Percentiles rank a stretch among this genome's conserved stretches.
These are phyloP conservation scores for Rhagoletis zephyria DNA, from an alignment of 1,140 invertebrate species.

Conservation along the genomic window DNA sequence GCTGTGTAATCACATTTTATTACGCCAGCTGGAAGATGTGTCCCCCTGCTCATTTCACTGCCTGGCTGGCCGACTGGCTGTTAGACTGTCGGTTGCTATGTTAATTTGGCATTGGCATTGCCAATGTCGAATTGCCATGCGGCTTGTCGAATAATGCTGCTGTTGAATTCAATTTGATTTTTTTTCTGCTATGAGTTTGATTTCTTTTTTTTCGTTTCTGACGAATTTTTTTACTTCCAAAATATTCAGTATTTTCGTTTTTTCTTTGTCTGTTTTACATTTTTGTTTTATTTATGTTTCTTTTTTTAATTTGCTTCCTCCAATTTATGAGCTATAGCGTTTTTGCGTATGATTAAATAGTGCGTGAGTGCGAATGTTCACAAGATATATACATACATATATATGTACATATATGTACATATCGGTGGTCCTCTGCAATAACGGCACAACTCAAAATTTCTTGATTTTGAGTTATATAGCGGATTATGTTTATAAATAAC, in stretches of 20 bases:
- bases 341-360: not conserved
- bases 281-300: not conserved
- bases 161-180: not conserved
- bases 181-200: not conserved
- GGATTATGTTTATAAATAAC: no score
- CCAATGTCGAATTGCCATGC: not conserved
- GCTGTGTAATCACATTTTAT: not conserved
- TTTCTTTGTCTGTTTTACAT: not conserved
- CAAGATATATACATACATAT: not conserved
- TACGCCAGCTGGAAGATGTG: not conserved
- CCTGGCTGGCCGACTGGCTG: not conserved
- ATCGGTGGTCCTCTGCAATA: not conserved
- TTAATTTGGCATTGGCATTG: slow-evolving; percentile 15
- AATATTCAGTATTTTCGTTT: not conserved
- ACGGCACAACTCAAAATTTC: no score
- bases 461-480: no score
- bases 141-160: not conserved
- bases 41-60: not conserved
- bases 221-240: not conserved
- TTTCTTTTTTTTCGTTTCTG: slow-evolving; percentile 6
- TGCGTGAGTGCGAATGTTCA: not conserved
- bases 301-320: not conserved
- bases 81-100: not conserved
- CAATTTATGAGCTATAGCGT: not conserved
- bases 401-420: not conserved